phyloP scores from a whole-genome alignment of 2,113 vertebrate genomes.

The Apaloderma vittatum region DNA sequence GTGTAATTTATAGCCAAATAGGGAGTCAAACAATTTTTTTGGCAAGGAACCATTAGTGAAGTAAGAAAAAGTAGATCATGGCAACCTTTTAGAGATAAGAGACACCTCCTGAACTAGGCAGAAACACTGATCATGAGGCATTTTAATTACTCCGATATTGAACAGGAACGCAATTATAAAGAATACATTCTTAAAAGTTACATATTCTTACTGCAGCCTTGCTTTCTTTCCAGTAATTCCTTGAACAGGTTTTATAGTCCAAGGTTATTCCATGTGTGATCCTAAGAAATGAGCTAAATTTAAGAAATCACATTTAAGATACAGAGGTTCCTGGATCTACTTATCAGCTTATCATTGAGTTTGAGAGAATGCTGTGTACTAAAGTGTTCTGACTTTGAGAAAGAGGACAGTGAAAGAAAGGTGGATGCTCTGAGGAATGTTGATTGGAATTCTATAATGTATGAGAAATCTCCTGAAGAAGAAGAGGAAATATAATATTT shows the following conservation, averaged over 20 bases:
- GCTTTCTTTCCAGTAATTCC: slow-evolving; percentile 44
- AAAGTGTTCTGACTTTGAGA: slow-evolving; percentile 64
- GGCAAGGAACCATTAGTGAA: not conserved
- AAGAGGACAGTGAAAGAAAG: slow-evolving; percentile 47
- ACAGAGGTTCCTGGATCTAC: slow-evolving; percentile 51
- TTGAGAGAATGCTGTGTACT: slow-evolving; percentile 53
- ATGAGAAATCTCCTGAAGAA: slow-evolving; percentile 64
- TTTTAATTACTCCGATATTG: slow-evolving; percentile 65
- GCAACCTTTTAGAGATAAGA: slow-evolving; percentile 56
- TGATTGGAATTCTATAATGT: slow-evolving; percentile 77
- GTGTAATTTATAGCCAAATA: slow-evolving; percentile 41
- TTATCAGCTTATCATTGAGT: slow-evolving; percentile 69
- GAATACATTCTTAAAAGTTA: slow-evolving; percentile 19
- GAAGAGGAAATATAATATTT: slow-evolving; percentile 71
- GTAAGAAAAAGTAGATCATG: slow-evolving; percentile 53
- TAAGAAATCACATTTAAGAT: slow-evolving; percentile 58
- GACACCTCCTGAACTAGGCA: slow-evolving; percentile 8
- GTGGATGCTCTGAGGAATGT: slow-evolving; percentile 58
- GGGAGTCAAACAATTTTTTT: slow-evolving; percentile 30
- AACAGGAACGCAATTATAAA: slow-evolving; percentile 46
- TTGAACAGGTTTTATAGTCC: not conserved
- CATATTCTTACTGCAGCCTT: not conserved
- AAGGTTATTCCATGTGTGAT: slow-evolving; percentile 1
- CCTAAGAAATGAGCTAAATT: slow-evolving; percentile 53
- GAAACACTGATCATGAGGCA: slow-evolving; percentile 47